Evolutionary conservation across 1,140 invertebrate species (phyloP).

Genomic region (Aphidius ervi): DNA sequence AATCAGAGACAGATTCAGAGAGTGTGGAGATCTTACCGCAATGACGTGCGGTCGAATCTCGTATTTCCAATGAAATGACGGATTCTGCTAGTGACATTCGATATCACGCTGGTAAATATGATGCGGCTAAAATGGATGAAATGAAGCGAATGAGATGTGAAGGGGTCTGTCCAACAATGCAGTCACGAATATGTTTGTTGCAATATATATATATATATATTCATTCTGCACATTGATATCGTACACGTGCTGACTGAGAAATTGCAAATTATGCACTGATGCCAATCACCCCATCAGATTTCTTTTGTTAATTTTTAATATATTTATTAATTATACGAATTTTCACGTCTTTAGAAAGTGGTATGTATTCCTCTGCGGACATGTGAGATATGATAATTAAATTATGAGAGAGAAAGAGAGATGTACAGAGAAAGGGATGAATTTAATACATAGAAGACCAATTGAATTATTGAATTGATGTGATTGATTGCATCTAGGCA

Average conservation of each 20-base stretch:
- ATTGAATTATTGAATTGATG: conserved; percentile 48
- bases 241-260: conserved; percentile 21
- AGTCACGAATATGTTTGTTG: conserved; percentile 10
- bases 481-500: conserved; percentile 48
- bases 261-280: conserved; percentile 13
- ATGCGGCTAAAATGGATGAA: conserved; percentile 38
- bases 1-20: conserved; percentile 43
- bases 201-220: neutral
- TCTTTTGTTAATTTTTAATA: neutral
- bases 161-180: conserved; percentile 9
- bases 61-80: conserved; percentile 49
- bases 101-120: conserved; percentile 43
- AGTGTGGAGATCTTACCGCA: conserved; percentile 51
- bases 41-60: conserved; percentile 52
- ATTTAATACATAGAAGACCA: neutral
- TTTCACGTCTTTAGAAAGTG: neutral
- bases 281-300: conserved; percentile 8
- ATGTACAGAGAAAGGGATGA: no score
- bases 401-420: no score
- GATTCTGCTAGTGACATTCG: conserved; percentile 54
- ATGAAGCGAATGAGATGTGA: conserved; percentile 15
- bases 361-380: neutral
- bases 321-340: neutral
- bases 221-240: neutral
- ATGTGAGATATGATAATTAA: no score